These are phyloP conservation scores for Hydrophis major DNA, from an alignment of 2,797 vertebrate species.

Conservation along the genomic window DNA sequence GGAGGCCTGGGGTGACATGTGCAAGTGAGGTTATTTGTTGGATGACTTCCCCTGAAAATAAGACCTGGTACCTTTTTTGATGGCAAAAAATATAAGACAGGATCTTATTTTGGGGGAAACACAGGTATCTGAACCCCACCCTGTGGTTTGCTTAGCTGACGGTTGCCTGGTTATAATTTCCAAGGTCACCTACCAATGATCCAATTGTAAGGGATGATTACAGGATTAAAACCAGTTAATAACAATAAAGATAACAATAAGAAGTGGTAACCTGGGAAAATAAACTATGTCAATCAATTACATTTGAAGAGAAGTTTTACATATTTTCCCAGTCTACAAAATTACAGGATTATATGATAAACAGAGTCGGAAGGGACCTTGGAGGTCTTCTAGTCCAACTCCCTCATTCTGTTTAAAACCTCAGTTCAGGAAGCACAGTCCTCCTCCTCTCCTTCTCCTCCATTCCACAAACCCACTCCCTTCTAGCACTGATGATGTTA, in stretches of 20 bases:
- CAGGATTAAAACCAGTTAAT: not conserved
- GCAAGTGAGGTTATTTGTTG: no score
- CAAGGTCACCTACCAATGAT: not conserved
- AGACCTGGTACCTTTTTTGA: no score
- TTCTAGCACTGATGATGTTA: no score
- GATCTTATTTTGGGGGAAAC: no score
- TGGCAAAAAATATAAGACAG: no score
- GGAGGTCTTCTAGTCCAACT: no score
- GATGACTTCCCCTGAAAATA: no score
- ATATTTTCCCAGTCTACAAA: not conserved
- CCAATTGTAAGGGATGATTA: not conserved
- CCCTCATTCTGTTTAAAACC: no score
- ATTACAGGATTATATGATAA: not conserved
- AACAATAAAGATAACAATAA: not conserved
- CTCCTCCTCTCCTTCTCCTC: no score
- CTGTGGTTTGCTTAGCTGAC: not conserved
- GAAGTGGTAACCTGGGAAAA: not conserved
- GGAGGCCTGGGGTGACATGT: no score
- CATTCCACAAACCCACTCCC: no score
- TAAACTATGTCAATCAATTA: not conserved
- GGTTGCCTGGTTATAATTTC: not conserved
- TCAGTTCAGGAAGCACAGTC: no score
- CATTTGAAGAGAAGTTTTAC: not conserved
- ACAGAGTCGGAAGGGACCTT: not conserved
- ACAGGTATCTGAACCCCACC: not conserved